Percentiles rank a stretch among this genome's conserved stretches.
Conservation (phyloP, 2,113 vertebrate genomes). For the Nestor notabilis region DNA sequence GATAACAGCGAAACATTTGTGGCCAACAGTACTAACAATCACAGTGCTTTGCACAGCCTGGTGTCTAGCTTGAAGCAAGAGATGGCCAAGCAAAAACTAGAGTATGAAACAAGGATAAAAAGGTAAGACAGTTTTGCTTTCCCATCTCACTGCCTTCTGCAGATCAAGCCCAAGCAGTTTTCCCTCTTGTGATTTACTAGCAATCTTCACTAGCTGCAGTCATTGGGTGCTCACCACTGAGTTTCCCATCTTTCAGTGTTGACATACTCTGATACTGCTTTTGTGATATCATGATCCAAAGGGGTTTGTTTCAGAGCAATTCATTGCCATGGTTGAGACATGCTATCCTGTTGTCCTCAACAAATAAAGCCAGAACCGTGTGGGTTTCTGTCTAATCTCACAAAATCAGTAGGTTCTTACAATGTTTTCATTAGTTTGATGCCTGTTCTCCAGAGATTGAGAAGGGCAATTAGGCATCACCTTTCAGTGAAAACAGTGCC, state of each 20-base stretch:
- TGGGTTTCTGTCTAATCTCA: background rate
- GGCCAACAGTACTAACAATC: slow-evolving; percentile 78
- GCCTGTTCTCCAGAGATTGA: background rate
- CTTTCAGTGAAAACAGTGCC: background rate
- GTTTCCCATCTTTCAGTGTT: background rate
- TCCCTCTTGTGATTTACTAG: rapidly evolving
- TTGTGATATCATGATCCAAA: background rate
- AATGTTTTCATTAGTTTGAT: background rate
- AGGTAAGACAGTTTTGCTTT: slow-evolving; percentile 74
- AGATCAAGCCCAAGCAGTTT: background rate
- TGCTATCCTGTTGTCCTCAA: rapidly evolving
- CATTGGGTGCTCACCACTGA: background rate
- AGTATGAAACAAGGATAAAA: slow-evolving; percentile 94
- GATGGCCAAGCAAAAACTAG: slow-evolving; percentile 93
- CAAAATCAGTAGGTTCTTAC: background rate
- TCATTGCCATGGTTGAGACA: background rate
- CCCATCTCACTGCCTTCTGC: background rate
- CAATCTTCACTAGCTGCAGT: background rate
- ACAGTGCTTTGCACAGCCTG: slow-evolving; percentile 94
- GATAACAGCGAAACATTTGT: slow-evolving; percentile 87
- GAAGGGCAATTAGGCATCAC: background rate
- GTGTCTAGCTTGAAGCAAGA: slow-evolving; percentile 96
- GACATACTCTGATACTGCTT: background rate
- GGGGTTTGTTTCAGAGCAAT: background rate
- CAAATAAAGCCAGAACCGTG: background rate